phyloP scores from a whole-genome alignment of 2,113 vertebrate genomes.

The Gracilinanus agilis region DNA sequence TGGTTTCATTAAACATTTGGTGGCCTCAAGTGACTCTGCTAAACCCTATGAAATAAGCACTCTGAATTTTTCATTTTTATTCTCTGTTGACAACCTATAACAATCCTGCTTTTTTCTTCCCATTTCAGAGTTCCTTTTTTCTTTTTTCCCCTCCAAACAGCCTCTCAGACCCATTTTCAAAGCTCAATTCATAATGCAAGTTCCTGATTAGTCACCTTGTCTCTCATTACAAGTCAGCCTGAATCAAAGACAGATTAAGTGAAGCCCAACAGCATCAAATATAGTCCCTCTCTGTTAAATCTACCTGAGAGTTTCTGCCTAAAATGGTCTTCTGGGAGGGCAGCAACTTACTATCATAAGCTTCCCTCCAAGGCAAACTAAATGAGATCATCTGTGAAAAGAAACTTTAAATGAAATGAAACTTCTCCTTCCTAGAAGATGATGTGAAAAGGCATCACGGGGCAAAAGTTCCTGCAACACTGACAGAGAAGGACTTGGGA shows the following conservation, averaged over 20 bases:
- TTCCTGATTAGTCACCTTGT: conserved; percentile 45
- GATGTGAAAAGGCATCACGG: background rate
- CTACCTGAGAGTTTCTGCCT: conserved; percentile 13
- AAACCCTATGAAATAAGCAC: conserved; percentile 35
- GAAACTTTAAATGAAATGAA: background rate
- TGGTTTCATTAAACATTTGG: conserved; percentile 53
- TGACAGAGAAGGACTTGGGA: background rate
- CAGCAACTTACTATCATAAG: background rate
- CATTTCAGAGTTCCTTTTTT: conserved; percentile 11
- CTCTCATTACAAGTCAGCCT: conserved; percentile 60
- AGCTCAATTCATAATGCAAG: conserved; percentile 29
- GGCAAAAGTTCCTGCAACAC: background rate
- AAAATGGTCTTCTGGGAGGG: conserved; percentile 35
- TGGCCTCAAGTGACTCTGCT: conserved; percentile 24
- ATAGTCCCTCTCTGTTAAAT: conserved; percentile 1
- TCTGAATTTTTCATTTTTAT: conserved; percentile 40
- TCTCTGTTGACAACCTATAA: background rate
- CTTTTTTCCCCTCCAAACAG: conserved; percentile 5
- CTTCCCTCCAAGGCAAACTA: background rate
- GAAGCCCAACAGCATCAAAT: background rate
- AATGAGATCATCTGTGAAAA: conserved; percentile 13
- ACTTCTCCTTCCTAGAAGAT: background rate
- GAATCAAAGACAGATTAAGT: conserved; percentile 45
- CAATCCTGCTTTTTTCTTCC: background rate
- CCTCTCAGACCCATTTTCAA: conserved; percentile 34